Evolutionary conservation across 2,888 invertebrate species (phyloP), one percentile per base, ranked within the genome.

Genomic region (Bimastos eiseni): DNA sequence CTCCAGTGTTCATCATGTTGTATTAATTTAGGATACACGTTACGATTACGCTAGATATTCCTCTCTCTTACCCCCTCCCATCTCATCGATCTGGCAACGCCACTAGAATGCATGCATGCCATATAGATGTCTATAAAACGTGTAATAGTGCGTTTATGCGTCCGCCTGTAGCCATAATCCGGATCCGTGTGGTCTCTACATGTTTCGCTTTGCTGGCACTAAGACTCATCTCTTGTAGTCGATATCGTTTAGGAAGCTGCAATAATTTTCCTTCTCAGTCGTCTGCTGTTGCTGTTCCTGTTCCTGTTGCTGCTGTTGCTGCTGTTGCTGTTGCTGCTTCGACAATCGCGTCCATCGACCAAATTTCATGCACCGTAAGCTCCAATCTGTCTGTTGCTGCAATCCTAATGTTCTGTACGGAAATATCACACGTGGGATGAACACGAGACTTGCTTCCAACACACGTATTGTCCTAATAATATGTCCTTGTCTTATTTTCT

Each of bases 201-300:
- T 70, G 70, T 17, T 6, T n/a, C 70, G 30, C 30, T 30, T 70
- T 70, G 70, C n/a, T n/a, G 70, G 30, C 70, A 70, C 11, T 70
- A 70, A 70, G 70, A 70, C 70, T 19, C 70, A n/a, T 70, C 70
- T 70, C 70, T 70, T 70, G 70, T 70, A 70, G 70, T 70, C 70
- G 70, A 70, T n/a, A n/a, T 70, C 70, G 70, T 70, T 70, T 70
- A 70, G n/a, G 70, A 8, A 70, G 70, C 70, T n/a, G 70, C 70
- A 70, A 70, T 70, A 70, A 70, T n/a, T 70, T 70, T n/a, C 70
- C n/a, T n/a, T 70, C 70, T n/a, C 24, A 21, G 24, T n/a, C 70
- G n/a, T n/a, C n/a, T 15, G 8, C 70, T 3, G 5, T 30, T 17
- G 21, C 11, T 49, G 49, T 19, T 11, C 15, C 19, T 49, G 49